Percentiles rank a stretch among this genome's conserved stretches.
Evolutionary conservation across 2,113 vertebrate genomes (phyloP).

Genomic region (Suricata suricatta): DNA sequence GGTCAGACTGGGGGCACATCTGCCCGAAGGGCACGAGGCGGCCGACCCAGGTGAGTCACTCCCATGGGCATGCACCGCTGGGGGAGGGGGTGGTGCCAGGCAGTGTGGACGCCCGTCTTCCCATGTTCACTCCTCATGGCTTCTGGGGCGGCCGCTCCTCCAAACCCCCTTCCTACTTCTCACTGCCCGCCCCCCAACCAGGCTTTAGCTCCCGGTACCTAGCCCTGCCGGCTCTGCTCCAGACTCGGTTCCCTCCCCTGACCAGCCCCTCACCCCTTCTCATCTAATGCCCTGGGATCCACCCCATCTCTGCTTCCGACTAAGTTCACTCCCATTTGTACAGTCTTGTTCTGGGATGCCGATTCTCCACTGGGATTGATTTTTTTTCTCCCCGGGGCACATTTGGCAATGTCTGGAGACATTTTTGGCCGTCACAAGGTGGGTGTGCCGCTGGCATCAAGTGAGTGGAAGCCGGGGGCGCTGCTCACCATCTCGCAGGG

Average conservation of each 20-base stretch:
- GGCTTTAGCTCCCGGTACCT: background rate
- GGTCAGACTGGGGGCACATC: slow-evolving; percentile 14
- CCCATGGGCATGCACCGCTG: background rate
- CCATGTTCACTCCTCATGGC: background rate
- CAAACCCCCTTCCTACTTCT: background rate
- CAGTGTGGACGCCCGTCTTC: background rate
- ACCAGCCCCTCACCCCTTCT: background rate
- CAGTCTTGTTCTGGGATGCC: background rate
- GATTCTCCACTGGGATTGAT: background rate
- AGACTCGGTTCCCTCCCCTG: background rate
- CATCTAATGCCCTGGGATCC: background rate
- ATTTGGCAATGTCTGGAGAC: background rate
- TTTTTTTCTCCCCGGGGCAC: background rate
- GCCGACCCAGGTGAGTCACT: slow-evolving; percentile 41
- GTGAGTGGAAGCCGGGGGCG: rapidly evolving
- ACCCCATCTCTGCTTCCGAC: background rate
- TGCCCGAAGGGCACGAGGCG: background rate
- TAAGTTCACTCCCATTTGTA: background rate
- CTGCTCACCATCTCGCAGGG: background rate
- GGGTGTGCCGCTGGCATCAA: background rate
- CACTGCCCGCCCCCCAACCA: background rate
- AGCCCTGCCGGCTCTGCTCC: background rate
- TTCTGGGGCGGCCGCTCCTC: background rate
- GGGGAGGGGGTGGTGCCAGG: background rate
- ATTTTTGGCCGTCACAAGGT: background rate